Evolutionary conservation across 2,113 vertebrate species (phyloP), one percentile per base, ranked within the genome.

Genomic region (Copsychus sechellarum): DNA sequence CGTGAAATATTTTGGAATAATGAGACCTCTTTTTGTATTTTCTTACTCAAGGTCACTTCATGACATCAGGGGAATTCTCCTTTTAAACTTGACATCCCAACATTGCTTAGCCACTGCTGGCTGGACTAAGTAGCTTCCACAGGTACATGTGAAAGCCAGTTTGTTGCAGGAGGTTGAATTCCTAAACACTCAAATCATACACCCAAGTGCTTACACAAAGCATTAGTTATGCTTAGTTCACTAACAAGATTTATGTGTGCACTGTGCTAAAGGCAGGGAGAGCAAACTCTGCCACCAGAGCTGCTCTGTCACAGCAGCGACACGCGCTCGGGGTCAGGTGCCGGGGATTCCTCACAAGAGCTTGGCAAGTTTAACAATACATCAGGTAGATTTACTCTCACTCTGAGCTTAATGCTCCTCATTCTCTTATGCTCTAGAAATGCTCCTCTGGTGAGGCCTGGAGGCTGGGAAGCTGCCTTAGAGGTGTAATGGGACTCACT

Each of bases 401-500:
- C 94, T 92, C 88, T 76, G 56, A 88, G 87, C 84, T 87, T 93
- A 93, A 90, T 94, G 92, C 43, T 94, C 73, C 81, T 96, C 80
- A 33, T 86, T 95, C 95, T 91, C 87, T 92, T 78, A 54, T 36
- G 64, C 72, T 93, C 97, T 81, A 72, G 93, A 96, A 96, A 78
- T 48, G 85, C 77, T 72, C 76, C 77, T 90, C 85, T 1, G 12
- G 78, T 5, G 22, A 58, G 72, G 61, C 71, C 90, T 4, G 4
- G 69, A 79, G 90, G 80, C 90, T 90, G 82, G 79, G 77, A 92
- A 88, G 57, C 83, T 79, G 82, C 42, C 91, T 96, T 42, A 95
- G 80, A 82, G 95, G 83, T 86, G 91, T 93, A 94, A 96, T 93
- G 96, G 92, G 95, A 89, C 77, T 91, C 87, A n/a, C 84, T 84